Percentiles rank a stretch among this genome's conserved stretches.
These are phyloP conservation scores for Sitta carolinensis DNA, from an alignment of 2,797 vertebrate genomes.

Conservation along the genomic window DNA sequence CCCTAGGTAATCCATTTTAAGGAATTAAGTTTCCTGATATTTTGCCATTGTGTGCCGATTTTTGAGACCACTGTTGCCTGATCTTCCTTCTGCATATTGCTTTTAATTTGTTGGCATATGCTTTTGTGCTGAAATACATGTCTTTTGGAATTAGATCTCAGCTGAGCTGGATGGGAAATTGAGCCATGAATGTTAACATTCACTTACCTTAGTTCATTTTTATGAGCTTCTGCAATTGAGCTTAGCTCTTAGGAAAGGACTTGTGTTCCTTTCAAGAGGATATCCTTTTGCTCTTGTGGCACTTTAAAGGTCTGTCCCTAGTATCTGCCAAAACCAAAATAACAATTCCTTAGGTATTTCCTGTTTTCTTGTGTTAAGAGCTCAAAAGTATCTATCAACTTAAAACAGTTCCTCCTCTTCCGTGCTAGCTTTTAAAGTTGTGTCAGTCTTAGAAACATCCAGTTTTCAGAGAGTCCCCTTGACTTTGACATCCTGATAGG, in stretches of 20 bases:
- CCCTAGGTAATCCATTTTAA: constrained; percentile 2
- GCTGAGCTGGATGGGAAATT: not conserved
- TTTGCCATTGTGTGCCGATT: not conserved
- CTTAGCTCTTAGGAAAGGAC: not conserved
- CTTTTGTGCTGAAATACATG: constrained; percentile 30
- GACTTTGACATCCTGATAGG: not conserved
- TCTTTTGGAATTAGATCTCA: constrained; percentile 18
- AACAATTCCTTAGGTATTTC: constrained; percentile 56
- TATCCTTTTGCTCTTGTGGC: constrained; percentile 39
- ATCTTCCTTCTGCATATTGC: not conserved
- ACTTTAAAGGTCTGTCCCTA: constrained; percentile 30
- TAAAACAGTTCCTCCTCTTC: constrained; percentile 28
- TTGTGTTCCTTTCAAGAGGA: constrained; percentile 22
- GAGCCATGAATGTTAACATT: constrained; percentile 13
- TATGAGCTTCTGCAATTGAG: not conserved
- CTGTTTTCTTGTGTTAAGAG: constrained; percentile 36
- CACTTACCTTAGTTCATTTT: not conserved
- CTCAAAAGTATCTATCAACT: not conserved
- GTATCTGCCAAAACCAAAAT: constrained; percentile 46
- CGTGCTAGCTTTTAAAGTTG: not conserved
- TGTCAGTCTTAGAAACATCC: not conserved
- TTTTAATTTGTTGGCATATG: not conserved
- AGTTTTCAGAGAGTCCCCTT: not conserved
- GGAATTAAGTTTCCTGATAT: not conserved
- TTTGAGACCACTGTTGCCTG: not conserved